These are phyloP conservation scores for Hydrochoerus hydrochaeris DNA, from an alignment of 2,113 vertebrate species.

Conservation along the genomic window DNA sequence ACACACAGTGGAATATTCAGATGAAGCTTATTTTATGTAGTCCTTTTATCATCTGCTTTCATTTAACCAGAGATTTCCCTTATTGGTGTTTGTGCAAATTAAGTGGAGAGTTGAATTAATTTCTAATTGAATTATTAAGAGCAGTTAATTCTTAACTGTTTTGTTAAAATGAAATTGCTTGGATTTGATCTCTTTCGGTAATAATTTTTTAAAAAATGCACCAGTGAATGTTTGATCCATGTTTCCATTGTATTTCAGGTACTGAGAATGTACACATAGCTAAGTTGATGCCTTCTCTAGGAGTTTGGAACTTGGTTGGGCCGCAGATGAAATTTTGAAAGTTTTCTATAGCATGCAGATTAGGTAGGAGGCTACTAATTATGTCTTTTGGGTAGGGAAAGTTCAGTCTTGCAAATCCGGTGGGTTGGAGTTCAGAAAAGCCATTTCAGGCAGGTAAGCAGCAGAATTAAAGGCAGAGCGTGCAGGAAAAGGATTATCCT, in stretches of 20 bases:
- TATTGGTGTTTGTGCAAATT: conserved; percentile 51
- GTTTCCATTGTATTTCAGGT: neutral
- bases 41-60: neutral
- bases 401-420: neutral
- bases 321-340: neutral
- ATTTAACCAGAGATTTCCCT: neutral
- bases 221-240: neutral
- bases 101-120: conserved; percentile 19
- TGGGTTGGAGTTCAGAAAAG: neutral
- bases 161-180: conserved; percentile 75
- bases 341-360: neutral
- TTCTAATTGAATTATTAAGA: conserved; percentile 42
- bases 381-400: neutral
- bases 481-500: neutral
- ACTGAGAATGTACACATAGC: neutral
- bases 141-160: conserved; percentile 42
- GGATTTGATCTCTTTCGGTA: conserved; percentile 35
- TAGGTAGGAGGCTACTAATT: neutral
- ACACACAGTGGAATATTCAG: neutral
- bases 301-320: neutral
- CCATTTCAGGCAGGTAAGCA: neutral
- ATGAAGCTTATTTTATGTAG: neutral
- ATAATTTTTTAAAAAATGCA: neutral
- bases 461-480: neutral
- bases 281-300: neutral